phyloP scores from a whole-genome alignment of 2,113 vertebrate species.

The Oriolus oriolus region DNA sequence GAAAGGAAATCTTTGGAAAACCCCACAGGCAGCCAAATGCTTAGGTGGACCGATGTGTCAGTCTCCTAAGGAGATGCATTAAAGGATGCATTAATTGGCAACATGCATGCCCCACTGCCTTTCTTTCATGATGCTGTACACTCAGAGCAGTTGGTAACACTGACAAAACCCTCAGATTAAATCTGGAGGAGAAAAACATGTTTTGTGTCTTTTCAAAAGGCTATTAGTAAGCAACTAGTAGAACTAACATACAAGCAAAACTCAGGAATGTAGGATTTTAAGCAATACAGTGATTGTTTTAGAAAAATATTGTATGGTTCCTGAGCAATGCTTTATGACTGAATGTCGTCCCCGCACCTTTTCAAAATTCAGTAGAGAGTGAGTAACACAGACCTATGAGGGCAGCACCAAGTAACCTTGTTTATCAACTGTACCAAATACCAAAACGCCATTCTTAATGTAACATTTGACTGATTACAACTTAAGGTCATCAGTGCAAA shows the following conservation, averaged over 20 bases:
- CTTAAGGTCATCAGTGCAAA: neutral
- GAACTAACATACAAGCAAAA: neutral
- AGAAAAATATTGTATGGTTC: neutral
- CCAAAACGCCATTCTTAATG: neutral
- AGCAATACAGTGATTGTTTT: neutral
- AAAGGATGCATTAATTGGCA: neutral
- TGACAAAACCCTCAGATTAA: neutral
- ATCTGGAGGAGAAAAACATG: neutral
- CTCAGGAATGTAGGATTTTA: neutral
- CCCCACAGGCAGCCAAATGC: rapidly evolving
- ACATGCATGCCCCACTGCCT: neutral
- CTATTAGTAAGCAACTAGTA: neutral
- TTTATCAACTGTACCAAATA: neutral
- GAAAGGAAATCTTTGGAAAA: neutral
- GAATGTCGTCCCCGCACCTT: neutral
- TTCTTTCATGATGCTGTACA: neutral
- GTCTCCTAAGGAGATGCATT: neutral
- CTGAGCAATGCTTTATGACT: neutral
- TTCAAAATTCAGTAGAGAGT: neutral
- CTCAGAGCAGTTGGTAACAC: neutral
- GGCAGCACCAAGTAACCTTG: neutral
- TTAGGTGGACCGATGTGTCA: neutral
- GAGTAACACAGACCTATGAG: neutral
- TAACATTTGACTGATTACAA: neutral
- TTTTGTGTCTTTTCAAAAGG: neutral